Evolutionary conservation across 2,113 vertebrate genomes (phyloP).

Genomic region (Callithrix jacchus): DNA sequence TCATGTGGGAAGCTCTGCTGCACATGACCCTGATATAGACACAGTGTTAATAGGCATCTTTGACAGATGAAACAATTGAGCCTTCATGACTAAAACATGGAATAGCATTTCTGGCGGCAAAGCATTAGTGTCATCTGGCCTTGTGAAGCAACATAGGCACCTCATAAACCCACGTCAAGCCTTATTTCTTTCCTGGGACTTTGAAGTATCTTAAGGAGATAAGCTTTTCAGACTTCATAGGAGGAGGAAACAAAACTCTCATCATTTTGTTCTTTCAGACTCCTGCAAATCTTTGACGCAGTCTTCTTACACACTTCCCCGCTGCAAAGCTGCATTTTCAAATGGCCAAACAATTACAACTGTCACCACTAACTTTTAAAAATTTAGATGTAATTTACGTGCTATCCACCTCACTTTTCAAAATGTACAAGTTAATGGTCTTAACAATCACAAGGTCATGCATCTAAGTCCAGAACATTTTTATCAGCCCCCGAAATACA

Average conservation of each 20-base stretch:
- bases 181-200: neutral
- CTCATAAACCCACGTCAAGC: neutral
- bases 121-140: neutral
- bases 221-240: neutral
- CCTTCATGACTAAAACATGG: neutral
- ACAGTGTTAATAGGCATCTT: neutral
- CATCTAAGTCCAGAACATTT: neutral
- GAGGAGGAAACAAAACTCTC: neutral
- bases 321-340: neutral
- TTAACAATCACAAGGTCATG: neutral
- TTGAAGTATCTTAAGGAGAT: neutral
- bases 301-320: neutral
- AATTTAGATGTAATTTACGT: neutral
- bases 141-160: neutral
- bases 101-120: neutral
- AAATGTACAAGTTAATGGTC: neutral
- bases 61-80: neutral
- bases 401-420: neutral
- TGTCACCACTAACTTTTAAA: neutral
- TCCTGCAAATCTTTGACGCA: neutral
- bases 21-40: neutral
- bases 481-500: neutral
- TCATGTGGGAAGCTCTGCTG: fast-evolving
- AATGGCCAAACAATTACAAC: neutral
- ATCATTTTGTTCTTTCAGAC: neutral